phyloP scores from a whole-genome alignment of 1,140 invertebrate species.

The Brachionus rotundiformis region DNA sequence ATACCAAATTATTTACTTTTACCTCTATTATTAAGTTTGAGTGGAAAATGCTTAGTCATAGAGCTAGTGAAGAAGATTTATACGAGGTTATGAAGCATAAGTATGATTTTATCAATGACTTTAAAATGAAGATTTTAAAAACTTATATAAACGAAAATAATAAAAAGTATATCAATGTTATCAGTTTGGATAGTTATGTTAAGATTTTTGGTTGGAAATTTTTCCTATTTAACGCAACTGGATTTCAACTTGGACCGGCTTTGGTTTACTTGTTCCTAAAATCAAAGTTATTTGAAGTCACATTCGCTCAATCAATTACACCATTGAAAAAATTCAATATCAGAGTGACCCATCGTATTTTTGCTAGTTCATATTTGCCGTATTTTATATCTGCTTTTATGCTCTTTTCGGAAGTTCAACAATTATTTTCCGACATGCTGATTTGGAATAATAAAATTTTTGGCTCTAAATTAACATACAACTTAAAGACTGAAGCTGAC shows the following conservation, averaged over 20 bases:
- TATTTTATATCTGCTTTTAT: constrained; percentile 47
- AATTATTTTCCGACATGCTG: constrained; percentile 47
- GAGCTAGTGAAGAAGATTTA: constrained; percentile 8
- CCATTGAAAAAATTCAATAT: constrained; percentile 78
- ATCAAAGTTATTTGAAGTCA: constrained; percentile 67
- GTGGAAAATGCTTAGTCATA: constrained; percentile 31
- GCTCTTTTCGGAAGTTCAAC: constrained; percentile 44
- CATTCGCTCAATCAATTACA: constrained; percentile 76
- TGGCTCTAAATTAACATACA: constrained; percentile 42
- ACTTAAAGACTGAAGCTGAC: constrained; percentile 49
- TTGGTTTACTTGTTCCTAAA: constrained; percentile 73
- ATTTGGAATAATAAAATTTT: constrained; percentile 52
- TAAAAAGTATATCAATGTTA: constrained; percentile 43
- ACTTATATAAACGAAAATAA: constrained; percentile 25
- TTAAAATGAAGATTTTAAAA: constrained; percentile 46
- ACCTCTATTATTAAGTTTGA: constrained; percentile 15
- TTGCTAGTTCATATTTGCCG: constrained; percentile 59
- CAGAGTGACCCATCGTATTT: constrained; percentile 76
- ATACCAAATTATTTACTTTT: not conserved
- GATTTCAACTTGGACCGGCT: constrained; percentile 74
- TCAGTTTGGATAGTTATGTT: constrained; percentile 41
- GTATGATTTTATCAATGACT: constrained; percentile 24
- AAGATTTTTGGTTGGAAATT: constrained; percentile 43
- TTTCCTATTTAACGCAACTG: constrained; percentile 50
- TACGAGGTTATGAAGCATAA: constrained; percentile 34